A percentile compares a stretch with the other conserved stretches of the same genome.
Evolutionary conservation across 2,113 vertebrate genomes (phyloP).

Genomic region (Caranx ignobilis): DNA sequence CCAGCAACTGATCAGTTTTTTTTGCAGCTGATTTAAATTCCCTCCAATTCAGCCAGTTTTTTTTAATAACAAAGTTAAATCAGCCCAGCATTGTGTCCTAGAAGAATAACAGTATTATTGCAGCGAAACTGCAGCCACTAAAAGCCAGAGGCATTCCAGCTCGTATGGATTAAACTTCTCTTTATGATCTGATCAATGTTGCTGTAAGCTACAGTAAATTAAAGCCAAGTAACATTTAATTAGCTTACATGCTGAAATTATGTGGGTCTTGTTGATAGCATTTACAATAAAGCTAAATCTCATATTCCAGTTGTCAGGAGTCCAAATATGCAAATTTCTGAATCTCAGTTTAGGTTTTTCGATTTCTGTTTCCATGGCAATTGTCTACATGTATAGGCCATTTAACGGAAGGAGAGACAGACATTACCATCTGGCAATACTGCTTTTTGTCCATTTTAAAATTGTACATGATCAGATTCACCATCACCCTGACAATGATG

Average conservation of each 20-base stretch:
- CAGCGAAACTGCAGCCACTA: not conserved
- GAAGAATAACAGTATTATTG: not conserved
- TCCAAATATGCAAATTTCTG: not conserved
- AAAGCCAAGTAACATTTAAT: not conserved
- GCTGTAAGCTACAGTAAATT: not conserved
- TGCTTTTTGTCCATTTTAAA: not conserved
- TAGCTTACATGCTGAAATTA: not conserved
- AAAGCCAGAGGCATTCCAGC: not conserved
- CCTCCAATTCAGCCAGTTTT: slow-evolving; percentile 41
- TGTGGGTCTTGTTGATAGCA: not conserved
- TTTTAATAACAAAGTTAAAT: not conserved
- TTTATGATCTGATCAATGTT: not conserved
- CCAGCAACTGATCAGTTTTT: slow-evolving; percentile 63
- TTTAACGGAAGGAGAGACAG: not conserved
- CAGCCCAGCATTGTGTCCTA: not conserved
- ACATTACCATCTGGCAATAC: too few relatives aligned
- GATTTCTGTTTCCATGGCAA: not conserved
- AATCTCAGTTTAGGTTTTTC: not conserved
- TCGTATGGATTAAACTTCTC: not conserved
- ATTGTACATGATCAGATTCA: not conserved
- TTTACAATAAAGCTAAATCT: not conserved
- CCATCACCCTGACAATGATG: not conserved
- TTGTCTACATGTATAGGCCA: not conserved
- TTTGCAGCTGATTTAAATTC: slow-evolving; percentile 33
- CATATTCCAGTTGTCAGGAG: not conserved